Conservation (phyloP, 2,113 vertebrate species). For the Hemicordylus capensis region DNA sequence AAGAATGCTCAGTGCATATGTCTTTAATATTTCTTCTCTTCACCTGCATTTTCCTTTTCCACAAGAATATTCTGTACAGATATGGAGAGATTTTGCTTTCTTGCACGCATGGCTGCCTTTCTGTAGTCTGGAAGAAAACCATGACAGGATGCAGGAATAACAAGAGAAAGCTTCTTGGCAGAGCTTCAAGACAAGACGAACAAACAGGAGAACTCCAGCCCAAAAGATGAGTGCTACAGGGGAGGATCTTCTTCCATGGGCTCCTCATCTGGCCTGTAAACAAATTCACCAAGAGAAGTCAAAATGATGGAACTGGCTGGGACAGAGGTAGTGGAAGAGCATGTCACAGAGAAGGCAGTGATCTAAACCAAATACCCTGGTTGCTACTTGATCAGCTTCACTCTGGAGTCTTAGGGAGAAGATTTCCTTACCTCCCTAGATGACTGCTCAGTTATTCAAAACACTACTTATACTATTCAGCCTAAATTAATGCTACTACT, state of each 20-base stretch:
- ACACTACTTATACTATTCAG: neutral
- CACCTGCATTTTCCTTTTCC: constrained; percentile 45
- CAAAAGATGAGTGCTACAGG: constrained; percentile 80
- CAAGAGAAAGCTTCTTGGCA: constrained; percentile 76
- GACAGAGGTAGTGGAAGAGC: neutral
- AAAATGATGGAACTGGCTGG: neutral
- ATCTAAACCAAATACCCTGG: neutral
- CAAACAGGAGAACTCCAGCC: constrained; percentile 70
- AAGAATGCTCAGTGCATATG: constrained; percentile 54
- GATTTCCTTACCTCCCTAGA: neutral
- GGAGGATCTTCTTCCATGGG: constrained; percentile 96
- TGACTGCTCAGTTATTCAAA: neutral
- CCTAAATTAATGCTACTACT: neutral
- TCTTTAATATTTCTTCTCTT: constrained; percentile 59
- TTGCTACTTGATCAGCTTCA: neutral
- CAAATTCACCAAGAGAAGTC: neutral
- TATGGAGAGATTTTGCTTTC: constrained; percentile 58
- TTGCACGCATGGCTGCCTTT: constrained; percentile 71
- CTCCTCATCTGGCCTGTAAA: constrained; percentile 86
- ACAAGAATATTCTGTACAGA: constrained; percentile 58
- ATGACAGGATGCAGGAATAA: constrained; percentile 69
- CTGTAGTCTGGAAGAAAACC: constrained; percentile 62
- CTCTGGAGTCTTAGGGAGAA: neutral
- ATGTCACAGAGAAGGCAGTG: accelerated
- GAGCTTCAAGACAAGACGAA: constrained; percentile 81